Conservation (phyloP, 2,797 vertebrate species). For the Sorex maritimensis region DNA sequence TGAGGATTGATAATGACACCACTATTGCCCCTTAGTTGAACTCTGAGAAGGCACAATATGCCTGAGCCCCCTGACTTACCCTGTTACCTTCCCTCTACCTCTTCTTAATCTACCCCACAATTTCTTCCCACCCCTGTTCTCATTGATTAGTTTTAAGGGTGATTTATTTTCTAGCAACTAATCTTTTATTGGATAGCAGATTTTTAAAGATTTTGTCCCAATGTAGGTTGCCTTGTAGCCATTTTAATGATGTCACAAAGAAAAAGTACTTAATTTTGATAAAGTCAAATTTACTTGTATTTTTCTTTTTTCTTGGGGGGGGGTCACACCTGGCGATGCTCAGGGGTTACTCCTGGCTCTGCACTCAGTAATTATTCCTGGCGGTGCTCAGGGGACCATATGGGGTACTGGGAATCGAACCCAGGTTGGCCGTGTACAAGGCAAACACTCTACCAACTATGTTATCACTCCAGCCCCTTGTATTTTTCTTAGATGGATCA, state of each 20-base stretch:
- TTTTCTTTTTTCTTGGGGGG: slow-evolving; percentile 33
- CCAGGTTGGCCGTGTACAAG: no score
- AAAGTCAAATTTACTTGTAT: not conserved
- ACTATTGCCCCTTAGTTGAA: not conserved
- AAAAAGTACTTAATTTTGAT: not conserved
- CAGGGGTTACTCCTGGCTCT: no score
- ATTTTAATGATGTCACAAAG: not conserved
- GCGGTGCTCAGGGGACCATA: no score
- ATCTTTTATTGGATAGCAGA: not conserved
- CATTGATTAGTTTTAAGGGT: not conserved
- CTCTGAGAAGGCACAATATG: not conserved
- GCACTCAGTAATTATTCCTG: no score
- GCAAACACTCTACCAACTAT: no score
- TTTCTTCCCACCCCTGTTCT: not conserved
- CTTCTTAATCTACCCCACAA: no score
- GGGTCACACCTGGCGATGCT: no score
- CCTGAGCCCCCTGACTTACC: no score
- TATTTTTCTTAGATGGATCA: slow-evolving; percentile 20
- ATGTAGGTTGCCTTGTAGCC: not conserved
- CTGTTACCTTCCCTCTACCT: no score
- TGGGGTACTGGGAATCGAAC: no score
- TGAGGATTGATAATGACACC: not conserved
- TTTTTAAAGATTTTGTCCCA: not conserved
- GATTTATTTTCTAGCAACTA: not conserved
- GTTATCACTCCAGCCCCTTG: no score